Percentiles rank a stretch among this genome's conserved stretches.
phyloP scores from a whole-genome alignment of 2,797 vertebrate species.

The Brachymystax lenok region DNA sequence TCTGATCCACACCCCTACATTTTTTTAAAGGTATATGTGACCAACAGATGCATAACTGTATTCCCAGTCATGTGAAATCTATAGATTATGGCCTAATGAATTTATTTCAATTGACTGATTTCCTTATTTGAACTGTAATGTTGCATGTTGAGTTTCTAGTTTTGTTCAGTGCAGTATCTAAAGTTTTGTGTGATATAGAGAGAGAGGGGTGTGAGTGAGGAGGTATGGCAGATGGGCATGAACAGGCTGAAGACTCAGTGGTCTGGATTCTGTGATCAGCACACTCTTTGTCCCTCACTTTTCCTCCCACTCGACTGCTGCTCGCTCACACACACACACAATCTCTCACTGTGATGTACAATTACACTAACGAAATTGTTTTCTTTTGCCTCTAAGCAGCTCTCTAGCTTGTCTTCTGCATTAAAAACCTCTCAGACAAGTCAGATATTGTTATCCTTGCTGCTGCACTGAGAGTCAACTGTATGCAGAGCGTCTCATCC shows the following conservation, averaged over 20 bases:
- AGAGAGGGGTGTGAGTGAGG: background rate
- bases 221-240: slow-evolving; percentile 20
- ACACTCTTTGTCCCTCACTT: slow-evolving; percentile 17
- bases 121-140: too few species aligned
- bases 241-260: slow-evolving; percentile 17
- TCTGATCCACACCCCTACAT: too few species aligned
- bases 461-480: background rate
- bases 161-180: background rate
- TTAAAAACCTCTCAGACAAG: background rate
- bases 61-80: too few species aligned
- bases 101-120: too few species aligned
- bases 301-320: slow-evolving; percentile 14
- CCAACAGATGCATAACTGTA: too few species aligned
- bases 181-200: background rate
- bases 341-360: background rate
- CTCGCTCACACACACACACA: background rate
- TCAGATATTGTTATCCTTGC: background rate
- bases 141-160: too few species aligned
- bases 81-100: too few species aligned
- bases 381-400: background rate
- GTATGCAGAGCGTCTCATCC: background rate
- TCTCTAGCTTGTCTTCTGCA: background rate
- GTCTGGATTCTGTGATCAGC: slow-evolving; percentile 10
- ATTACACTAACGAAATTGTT: background rate
- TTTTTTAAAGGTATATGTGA: too few species aligned